Evolutionary conservation across 2,113 vertebrate genomes (phyloP), one percentile per base, ranked within the genome.

Genomic region (Vidua macroura): DNA sequence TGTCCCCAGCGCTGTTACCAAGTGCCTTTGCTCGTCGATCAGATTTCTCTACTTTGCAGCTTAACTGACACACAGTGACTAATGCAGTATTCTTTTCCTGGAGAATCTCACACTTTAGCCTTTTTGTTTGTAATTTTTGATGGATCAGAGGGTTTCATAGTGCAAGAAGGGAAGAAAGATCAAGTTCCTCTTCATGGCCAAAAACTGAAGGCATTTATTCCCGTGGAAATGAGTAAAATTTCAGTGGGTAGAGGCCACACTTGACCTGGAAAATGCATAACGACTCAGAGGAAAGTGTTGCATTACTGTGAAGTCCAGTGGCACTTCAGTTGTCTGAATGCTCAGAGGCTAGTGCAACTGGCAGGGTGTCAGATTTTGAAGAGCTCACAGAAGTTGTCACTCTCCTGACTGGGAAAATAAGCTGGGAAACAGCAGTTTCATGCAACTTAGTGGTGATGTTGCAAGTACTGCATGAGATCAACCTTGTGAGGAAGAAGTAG

Each of bases 11-110:
- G 93, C 73, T 77, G 88, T 94, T 88, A 68, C 79, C 88, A 96
- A 97, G 97, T 98, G 98, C 98, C 97, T 98, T 98, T 81, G 78
- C 81, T 94, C 66, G 3, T 85, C 67, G 1, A 82, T 74, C 81
- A 95, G 53, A 70, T 53, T 70, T 83, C 67, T 52, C 73, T 41
- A 19, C 64, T 87, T 78, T 86, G 63, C 89, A 70, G 35, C 93
- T 83, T 82, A 95, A 98, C 97, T 97, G 93, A 97, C 96, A 92
- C 33, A 16, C 70, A 89, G 86, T 66, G 72, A 95, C 95, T 95
- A 91, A 94, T 68, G 27, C 3, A 0, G 31, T 31, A 18, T 84
- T 88, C 70, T 64, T 73, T 77, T 91, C 81, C 82, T 87, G 82
- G 82, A 86, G 78, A 91, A 93, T 83, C 60, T 78, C 90, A 75